phyloP scores from a whole-genome alignment of 2,797 vertebrate genomes.

The Sphenopsis melanotis region DNA sequence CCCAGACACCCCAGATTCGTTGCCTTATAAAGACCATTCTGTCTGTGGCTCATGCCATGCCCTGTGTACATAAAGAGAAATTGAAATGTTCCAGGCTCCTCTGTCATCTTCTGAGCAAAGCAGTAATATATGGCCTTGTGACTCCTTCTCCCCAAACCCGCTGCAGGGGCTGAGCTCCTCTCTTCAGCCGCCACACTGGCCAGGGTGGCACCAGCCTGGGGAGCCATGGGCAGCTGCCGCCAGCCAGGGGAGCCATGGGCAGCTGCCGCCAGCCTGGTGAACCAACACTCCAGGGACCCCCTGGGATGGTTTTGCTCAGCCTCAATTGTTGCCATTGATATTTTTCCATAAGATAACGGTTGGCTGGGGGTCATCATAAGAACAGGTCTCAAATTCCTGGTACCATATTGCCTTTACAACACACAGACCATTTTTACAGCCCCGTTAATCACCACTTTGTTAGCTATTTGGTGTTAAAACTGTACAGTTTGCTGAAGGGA shows the following conservation, averaged over 20 bases:
- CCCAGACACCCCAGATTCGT: accelerated
- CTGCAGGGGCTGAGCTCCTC: neutral
- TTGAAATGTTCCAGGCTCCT: conserved; percentile 2
- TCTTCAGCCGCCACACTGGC: accelerated
- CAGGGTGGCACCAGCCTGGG: too few relatives aligned
- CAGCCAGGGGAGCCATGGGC: too few relatives aligned
- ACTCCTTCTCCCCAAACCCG: neutral
- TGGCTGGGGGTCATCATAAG: neutral
- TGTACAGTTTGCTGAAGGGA: neutral
- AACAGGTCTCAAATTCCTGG: neutral
- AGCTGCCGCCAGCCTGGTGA: too few relatives aligned
- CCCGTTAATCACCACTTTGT: neutral
- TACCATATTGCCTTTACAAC: neutral
- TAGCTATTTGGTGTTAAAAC: neutral
- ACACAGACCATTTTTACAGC: accelerated
- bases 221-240: too few relatives aligned
- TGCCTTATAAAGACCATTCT: conserved; percentile 40
- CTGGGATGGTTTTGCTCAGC: neutral
- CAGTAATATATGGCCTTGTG: accelerated
- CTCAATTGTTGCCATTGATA: accelerated
- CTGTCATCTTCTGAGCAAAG: neutral
- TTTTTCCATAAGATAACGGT: neutral
- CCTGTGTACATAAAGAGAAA: neutral
- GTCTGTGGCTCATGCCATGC: neutral
- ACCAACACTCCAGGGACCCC: neutral